Percentiles rank a stretch among this genome's conserved stretches.
Evolutionary conservation across 2,113 vertebrate genomes (phyloP).

Genomic region (Aplodontia rufa): DNA sequence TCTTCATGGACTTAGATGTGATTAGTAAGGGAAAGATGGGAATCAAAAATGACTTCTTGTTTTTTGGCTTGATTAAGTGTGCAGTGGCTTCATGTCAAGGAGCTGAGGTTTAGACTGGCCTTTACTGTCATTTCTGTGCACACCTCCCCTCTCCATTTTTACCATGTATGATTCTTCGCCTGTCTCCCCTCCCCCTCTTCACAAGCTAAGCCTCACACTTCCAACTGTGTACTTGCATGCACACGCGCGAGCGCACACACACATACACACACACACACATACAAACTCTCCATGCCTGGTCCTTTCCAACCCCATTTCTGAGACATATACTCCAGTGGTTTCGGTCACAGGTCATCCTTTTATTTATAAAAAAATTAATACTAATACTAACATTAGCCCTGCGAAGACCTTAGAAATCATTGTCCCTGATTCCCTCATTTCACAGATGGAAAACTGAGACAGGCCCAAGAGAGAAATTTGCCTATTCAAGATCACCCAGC

Average conservation of each 20-base stretch:
- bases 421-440: neutral
- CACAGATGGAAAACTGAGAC: neutral
- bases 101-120: neutral
- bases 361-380: too few relatives aligned
- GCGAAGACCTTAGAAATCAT: neutral
- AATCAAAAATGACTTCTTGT: neutral
- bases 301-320: neutral
- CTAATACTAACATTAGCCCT: neutral
- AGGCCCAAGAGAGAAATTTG: neutral
- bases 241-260: neutral
- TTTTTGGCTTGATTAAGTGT: neutral
- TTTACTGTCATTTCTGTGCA: neutral
- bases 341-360: neutral
- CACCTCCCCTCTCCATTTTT: neutral
- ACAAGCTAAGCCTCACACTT: neutral
- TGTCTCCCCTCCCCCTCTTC: neutral
- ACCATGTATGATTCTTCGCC: neutral
- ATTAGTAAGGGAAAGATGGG: constrained; percentile 16
- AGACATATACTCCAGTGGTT: neutral
- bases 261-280: neutral
- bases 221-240: neutral
- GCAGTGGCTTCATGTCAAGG: neutral
- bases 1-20: constrained; percentile 24
- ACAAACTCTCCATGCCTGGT: neutral
- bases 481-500: neutral